Evolutionary conservation across 2,797 vertebrate species (phyloP).

Genomic region (Rhinichthys osculus): DNA sequence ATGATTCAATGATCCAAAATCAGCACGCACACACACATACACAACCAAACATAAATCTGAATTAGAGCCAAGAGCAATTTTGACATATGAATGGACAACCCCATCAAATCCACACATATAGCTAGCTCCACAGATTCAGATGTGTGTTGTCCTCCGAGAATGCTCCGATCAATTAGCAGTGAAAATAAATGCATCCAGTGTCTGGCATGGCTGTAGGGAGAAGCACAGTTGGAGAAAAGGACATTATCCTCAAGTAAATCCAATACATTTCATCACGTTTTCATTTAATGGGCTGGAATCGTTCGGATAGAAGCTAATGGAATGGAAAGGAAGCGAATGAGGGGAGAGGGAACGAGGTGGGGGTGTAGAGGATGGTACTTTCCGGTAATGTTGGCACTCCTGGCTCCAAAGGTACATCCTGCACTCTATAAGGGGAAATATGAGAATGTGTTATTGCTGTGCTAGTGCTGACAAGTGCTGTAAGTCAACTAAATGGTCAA

Average conservation of each 20-base stretch:
- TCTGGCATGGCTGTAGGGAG: constrained; percentile 53
- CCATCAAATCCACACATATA: constrained; percentile 39
- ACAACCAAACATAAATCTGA: constrained; percentile 37
- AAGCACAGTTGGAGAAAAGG: constrained; percentile 61
- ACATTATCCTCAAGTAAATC: constrained; percentile 71
- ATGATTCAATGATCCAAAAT: constrained; percentile 53
- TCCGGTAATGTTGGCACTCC: constrained; percentile 64
- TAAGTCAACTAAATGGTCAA: constrained; percentile 70
- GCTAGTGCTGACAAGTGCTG: constrained; percentile 70
- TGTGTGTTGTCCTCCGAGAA: constrained; percentile 52
- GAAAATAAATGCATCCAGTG: constrained; percentile 65
- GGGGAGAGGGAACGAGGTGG: constrained; percentile 37
- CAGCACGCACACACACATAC: constrained; percentile 13
- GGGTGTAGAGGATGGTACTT: constrained; percentile 52
- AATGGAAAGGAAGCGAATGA: constrained; percentile 67
- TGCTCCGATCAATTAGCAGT: constrained; percentile 71
- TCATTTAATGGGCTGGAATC: constrained; percentile 80
- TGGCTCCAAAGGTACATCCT: constrained; percentile 53
- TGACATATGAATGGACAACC: constrained; percentile 57
- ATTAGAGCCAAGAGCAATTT: constrained; percentile 54
- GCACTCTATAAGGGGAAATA: constrained; percentile 64
- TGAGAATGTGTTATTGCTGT: constrained; percentile 66
- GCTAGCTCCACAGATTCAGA: constrained; percentile 38
- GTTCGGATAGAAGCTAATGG: constrained; percentile 73
- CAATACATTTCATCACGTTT: constrained; percentile 76